Percentiles rank a stretch among this genome's conserved stretches.
Evolutionary conservation across 2,113 vertebrate species (phyloP).

Genomic region (Nothocercus julius): DNA sequence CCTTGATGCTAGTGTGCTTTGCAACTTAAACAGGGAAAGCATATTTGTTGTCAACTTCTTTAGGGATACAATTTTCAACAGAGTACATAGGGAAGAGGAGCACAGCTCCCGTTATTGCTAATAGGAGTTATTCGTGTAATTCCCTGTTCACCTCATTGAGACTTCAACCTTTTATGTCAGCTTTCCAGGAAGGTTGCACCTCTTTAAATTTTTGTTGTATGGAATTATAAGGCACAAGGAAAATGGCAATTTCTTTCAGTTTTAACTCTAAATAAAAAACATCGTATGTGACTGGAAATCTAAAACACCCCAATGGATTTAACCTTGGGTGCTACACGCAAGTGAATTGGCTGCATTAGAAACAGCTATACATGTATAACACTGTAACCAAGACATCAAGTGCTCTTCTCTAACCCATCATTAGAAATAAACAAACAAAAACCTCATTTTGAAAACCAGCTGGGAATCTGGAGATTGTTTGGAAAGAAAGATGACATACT

Average conservation of each 20-base stretch:
- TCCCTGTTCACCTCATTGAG: constrained; percentile 17
- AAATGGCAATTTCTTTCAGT: background rate
- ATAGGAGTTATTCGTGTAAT: background rate
- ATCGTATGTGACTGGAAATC: background rate
- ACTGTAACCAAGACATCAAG: background rate
- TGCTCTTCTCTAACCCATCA: background rate
- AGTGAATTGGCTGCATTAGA: background rate
- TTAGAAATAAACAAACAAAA: background rate
- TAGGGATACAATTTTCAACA: constrained; percentile 44
- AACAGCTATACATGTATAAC: background rate
- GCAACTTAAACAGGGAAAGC: constrained; percentile 57
- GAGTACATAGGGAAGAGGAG: background rate
- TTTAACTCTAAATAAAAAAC: constrained; percentile 10
- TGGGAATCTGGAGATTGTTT: background rate
- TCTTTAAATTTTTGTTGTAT: background rate
- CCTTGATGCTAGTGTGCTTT: constrained; percentile 71
- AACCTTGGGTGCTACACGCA: background rate
- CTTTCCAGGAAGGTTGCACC: background rate
- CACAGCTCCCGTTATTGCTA: constrained; percentile 28
- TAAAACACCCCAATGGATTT: background rate
- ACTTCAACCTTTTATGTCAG: background rate
- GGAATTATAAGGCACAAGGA: constrained; percentile 6
- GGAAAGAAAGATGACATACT: background rate
- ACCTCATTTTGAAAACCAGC: background rate
- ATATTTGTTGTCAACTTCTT: constrained; percentile 67